Evolutionary conservation across 2,113 vertebrate genomes (phyloP).

Genomic region (Hiodon alosoides): DNA sequence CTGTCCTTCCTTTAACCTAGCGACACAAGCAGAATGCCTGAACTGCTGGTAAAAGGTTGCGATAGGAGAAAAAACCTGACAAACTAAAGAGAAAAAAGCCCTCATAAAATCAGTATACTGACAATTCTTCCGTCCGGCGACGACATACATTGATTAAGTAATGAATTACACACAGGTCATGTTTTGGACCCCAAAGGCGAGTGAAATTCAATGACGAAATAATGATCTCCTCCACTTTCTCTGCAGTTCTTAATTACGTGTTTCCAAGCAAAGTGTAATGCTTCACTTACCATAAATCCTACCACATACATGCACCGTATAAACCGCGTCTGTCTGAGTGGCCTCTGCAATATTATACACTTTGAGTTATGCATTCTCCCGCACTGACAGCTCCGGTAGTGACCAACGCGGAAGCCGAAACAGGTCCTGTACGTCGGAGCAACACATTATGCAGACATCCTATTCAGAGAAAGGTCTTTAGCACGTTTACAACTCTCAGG

Average conservation of each 20-base stretch:
- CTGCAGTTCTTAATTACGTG: background rate
- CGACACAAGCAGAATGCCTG: too few species aligned
- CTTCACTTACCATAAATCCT: conserved; percentile 69
- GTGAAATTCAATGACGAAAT: background rate
- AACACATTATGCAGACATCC: too few species aligned
- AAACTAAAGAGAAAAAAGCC: background rate
- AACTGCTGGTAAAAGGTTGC: too few species aligned
- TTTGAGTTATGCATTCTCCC: conserved; percentile 56
- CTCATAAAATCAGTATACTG: background rate
- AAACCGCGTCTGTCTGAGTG: conserved; percentile 43
- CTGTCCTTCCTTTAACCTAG: too few species aligned
- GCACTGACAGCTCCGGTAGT: conserved; percentile 30
- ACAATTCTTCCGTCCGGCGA: background rate
- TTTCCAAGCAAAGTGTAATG: conserved; percentile 3
- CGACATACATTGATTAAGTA: background rate
- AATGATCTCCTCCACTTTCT: background rate
- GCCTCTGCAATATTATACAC: conserved; percentile 46
- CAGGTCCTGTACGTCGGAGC: background rate
- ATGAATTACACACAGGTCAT: too few species aligned
- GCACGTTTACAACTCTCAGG: too few species aligned
- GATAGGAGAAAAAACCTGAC: background rate
- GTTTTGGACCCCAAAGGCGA: too few species aligned
- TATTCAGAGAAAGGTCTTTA: too few species aligned
- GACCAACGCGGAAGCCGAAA: conserved; percentile 46
- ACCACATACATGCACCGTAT: conserved; percentile 65